Conservation (phyloP, 2,797 vertebrate species). For the Danio jaintianensis region DNA sequence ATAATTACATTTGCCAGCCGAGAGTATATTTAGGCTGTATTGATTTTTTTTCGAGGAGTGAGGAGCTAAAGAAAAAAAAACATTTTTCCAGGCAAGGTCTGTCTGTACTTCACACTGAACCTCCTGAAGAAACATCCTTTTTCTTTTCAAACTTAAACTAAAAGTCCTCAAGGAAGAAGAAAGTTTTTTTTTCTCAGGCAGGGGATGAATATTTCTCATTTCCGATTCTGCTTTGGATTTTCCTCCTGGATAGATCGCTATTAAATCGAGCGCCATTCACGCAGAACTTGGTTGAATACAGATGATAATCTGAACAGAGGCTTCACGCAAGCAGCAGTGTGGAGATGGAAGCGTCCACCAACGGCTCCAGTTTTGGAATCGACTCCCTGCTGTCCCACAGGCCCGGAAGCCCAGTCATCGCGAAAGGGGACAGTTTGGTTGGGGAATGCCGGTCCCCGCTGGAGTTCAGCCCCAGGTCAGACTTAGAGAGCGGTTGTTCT, state of each 20-base stretch:
- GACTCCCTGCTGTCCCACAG: constrained; percentile 96
- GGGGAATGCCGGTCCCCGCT: constrained; percentile 90
- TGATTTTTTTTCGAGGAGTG: constrained; percentile 64
- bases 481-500: constrained; percentile 90
- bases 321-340: constrained; percentile 64
- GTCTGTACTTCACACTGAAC: constrained; percentile 58
- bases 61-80: constrained; percentile 24
- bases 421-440: constrained; percentile 87
- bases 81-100: constrained; percentile 63
- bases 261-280: constrained; percentile 55
- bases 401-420: constrained; percentile 87
- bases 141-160: constrained; percentile 49
- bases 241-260: constrained; percentile 67
- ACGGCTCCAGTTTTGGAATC: constrained; percentile 94
- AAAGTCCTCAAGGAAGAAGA: constrained; percentile 58
- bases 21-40: constrained; percentile 60
- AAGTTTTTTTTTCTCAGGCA: constrained; percentile 51
- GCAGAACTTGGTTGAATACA: constrained; percentile 74
- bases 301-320: constrained; percentile 79
- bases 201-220: constrained; percentile 65
- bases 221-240: constrained; percentile 62
- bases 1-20: constrained; percentile 53
- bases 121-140: constrained; percentile 67
- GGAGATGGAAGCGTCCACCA: constrained; percentile 94
- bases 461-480: constrained; percentile 93